Conservation (phyloP, 1,140 invertebrate genomes). For the Musca vetustissima region DNA sequence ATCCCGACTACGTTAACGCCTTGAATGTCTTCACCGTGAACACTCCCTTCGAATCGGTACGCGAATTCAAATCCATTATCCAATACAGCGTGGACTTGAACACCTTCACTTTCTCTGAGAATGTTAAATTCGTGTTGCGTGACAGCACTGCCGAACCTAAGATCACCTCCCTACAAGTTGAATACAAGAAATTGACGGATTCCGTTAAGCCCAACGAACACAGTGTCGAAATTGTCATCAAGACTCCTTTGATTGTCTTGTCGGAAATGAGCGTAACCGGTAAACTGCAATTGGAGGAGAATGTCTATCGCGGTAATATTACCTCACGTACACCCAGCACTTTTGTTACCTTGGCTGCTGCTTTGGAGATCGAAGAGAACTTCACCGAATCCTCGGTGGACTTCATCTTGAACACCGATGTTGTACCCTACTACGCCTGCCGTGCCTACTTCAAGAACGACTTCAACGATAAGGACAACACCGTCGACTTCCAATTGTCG, state of each 20-base stretch:
- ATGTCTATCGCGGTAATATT: slow-evolving; percentile 58
- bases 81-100: slow-evolving; percentile 62
- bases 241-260: slow-evolving; percentile 60
- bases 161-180: slow-evolving; percentile 43
- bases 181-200: slow-evolving; percentile 59
- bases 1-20: slow-evolving; percentile 65
- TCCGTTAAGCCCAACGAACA: slow-evolving; percentile 58
- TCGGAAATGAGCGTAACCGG: slow-evolving; percentile 57
- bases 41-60: slow-evolving; percentile 63
- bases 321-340: slow-evolving; percentile 56
- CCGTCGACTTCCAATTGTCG: slow-evolving; percentile 61
- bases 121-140: slow-evolving; percentile 55
- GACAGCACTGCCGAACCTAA: slow-evolving; percentile 58
- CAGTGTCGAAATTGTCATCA: slow-evolving; percentile 57
- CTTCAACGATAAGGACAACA: slow-evolving; percentile 64
- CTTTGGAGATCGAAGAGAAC: slow-evolving; percentile 62
- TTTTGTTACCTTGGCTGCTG: slow-evolving; percentile 55
- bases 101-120: slow-evolving; percentile 58
- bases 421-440: slow-evolving; percentile 65
- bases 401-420: slow-evolving; percentile 62
- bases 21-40: slow-evolving; percentile 66
- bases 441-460: slow-evolving; percentile 67
- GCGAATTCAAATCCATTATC: slow-evolving; percentile 63
- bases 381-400: slow-evolving; percentile 63
- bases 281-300: slow-evolving; percentile 59